Percentiles rank a stretch among this genome's conserved stretches.
These are phyloP conservation scores for Crax fasciolata DNA, from an alignment of 2,797 vertebrate genomes.

Conservation along the genomic window DNA sequence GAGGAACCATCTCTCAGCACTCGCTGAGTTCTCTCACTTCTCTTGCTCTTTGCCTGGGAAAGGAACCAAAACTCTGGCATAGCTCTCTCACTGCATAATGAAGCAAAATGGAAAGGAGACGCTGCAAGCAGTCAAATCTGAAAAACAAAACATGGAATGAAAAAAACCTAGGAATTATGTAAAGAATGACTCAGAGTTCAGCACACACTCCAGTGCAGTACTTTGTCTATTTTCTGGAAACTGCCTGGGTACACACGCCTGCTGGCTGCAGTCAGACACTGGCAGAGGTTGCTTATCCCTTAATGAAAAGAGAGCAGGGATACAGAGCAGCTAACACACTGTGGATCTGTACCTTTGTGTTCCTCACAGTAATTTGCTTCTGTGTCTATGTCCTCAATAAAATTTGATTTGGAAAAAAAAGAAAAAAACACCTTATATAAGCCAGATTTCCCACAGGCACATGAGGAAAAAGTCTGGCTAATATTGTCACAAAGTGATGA, in stretches of 20 bases:
- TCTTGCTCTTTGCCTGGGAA: not conserved
- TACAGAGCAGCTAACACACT: not conserved
- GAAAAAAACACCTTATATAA: not conserved
- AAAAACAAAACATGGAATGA: not conserved
- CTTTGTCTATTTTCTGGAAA: not conserved
- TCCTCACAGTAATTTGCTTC: not conserved
- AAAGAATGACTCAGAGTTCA: not conserved
- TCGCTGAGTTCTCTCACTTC: conserved; percentile 33
- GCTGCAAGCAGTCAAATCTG: not conserved
- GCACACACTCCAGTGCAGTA: not conserved
- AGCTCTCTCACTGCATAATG: not conserved
- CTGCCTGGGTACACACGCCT: not conserved
- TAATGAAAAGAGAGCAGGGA: not conserved
- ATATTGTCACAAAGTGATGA: not conserved
- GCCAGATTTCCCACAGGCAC: not conserved
- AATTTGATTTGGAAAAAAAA: not conserved
- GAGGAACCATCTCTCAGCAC: not conserved
- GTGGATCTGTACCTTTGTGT: not conserved
- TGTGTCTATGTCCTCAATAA: not conserved
- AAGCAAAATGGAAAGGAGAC: not conserved
- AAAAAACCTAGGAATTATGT: not conserved
- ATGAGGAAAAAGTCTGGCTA: not conserved
- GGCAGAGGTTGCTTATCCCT: not conserved
- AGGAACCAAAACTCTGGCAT: not conserved
- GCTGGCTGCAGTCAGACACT: not conserved